Base-by-base conservation (phyloP, 2,888 invertebrate species). In the Dromius quadrimaculatus region DNA sequence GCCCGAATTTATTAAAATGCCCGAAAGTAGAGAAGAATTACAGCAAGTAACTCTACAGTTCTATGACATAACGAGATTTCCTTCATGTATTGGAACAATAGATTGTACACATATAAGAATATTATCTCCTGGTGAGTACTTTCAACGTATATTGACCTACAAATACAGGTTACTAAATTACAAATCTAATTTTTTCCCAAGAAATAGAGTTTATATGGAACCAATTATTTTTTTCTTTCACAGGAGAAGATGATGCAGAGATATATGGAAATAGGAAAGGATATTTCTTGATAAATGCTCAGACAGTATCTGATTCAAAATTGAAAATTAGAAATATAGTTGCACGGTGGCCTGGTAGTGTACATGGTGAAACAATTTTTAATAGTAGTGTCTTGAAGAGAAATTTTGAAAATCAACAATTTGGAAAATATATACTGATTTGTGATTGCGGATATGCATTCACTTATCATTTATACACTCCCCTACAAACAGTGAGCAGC, bases 211-310 rank as follows among this genome's bases (percentile, higher is more conserved):
- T n/a, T n/a, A n/a, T n/a, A n/a, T n/a, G n/a, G n/a, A n/a, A n/a
- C n/a, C n/a, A n/a, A n/a, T n/a, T n/a, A n/a, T n/a, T n/a, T n/a
- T n/a, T n/a, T n/a, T n/a, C n/a, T n/a, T n/a, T n/a, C n/a, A n/a
- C n/a, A 71, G 75, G 74, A 43, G 74, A 73, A 9, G 71, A 72
- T 22, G 45, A 74, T 66, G 75, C 77, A 15, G 78, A 78, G 71
- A 70, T 72, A 17, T 78, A 69, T 65, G 68, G 76, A 20, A 78
- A 77, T 15, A 62, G 76, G 34, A 76, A 78, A 71, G 72, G 71
- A 1, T 76, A n/a, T 70, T 45, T 76, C 77, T 69, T 77, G 76
- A 69, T 74, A 2, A 77, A 78, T 74, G 74, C 76, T 0, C 75
- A 79, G 72, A 72, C 71, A 3, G 64, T 77, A 5, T 72, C 74